These are phyloP conservation scores for Scopus umbretta DNA, from an alignment of 2,113 vertebrate species.

Conservation along the genomic window DNA sequence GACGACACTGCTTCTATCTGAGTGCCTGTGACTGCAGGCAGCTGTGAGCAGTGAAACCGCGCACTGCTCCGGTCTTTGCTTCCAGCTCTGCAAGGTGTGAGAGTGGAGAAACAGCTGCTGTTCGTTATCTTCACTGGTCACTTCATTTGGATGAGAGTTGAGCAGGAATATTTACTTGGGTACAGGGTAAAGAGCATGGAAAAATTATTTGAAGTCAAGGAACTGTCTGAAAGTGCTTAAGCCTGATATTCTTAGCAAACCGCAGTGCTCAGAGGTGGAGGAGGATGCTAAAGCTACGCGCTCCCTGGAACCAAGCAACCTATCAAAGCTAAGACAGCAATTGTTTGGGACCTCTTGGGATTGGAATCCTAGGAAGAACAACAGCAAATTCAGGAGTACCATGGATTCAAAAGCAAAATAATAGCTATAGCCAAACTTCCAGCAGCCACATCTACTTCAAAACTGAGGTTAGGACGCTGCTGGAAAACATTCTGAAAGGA, in stretches of 20 bases:
- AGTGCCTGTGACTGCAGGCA: background rate
- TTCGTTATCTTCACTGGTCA: rapidly evolving
- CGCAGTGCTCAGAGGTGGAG: background rate
- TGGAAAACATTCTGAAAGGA: background rate
- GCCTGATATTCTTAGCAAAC: background rate
- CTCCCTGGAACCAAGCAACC: background rate
- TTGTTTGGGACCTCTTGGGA: background rate
- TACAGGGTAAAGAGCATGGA: background rate
- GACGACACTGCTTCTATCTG: background rate
- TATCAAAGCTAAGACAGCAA: background rate
- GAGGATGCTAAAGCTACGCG: background rate
- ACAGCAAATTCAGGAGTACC: background rate
- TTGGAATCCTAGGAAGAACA: background rate
- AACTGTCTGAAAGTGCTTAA: background rate
- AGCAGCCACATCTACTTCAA: background rate
- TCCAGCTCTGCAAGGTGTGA: background rate
- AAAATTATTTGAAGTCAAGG: background rate
- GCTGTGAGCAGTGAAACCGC: background rate
- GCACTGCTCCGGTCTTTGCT: background rate
- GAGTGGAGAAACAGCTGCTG: background rate
- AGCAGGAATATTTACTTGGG: background rate
- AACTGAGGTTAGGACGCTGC: background rate
- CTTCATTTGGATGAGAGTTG: background rate
- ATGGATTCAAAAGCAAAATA: background rate
- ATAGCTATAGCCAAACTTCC: background rate